Base-by-base conservation (phyloP, 1,140 invertebrate species). In the Pomphorhynchus laevis region DNA sequence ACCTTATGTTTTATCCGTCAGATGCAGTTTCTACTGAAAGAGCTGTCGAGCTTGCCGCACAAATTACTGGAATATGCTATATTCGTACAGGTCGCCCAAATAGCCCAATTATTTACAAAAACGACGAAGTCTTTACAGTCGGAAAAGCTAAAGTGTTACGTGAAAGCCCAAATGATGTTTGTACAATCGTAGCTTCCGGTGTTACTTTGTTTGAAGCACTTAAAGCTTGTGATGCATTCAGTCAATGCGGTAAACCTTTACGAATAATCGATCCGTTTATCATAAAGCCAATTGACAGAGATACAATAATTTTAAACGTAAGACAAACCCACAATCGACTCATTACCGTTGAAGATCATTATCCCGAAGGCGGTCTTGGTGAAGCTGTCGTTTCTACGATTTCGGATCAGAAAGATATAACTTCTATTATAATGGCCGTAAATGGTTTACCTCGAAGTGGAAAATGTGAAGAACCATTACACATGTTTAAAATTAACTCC, bases 281-380 rank as follows among this genome's bases (percentile, higher is more conserved):
- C 2, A 64, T 98, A 38, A 91, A 95, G 59, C 86, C 86, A 0
- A 59, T 98, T 32, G 86, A 98, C 58, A 63, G 61, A 33, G 63
- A 64, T 1, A 62, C 67, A 0, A 68, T 98, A 22, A 57, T 73
- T 32, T 58, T 64, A 34, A 67, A 79, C 53, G 80, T 79, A 9
- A 65, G 65, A 35, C 67, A 70, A 35, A 69, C 65, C 43, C 71
- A 70, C 24, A 77, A 77, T 1, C 64, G 67, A 20, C 65, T 93
- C 25, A 49, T 98, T 32, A 79, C 79, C 21, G 76, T 89, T 4
- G 86, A 98, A 54, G 86, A 98, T 59, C 86, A 98, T 58, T 98
- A 95, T 53, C 64, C 69, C 33, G n/a, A n/a, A 71, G 79, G 86
- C 50, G 86, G 86, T 45, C 51, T 98, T 36, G 86, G 86, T 43